A percentile compares a stretch with the other conserved stretches of the same genome.
Conservation (phyloP, 2,888 invertebrate genomes). For the Gerris lacustris region DNA sequence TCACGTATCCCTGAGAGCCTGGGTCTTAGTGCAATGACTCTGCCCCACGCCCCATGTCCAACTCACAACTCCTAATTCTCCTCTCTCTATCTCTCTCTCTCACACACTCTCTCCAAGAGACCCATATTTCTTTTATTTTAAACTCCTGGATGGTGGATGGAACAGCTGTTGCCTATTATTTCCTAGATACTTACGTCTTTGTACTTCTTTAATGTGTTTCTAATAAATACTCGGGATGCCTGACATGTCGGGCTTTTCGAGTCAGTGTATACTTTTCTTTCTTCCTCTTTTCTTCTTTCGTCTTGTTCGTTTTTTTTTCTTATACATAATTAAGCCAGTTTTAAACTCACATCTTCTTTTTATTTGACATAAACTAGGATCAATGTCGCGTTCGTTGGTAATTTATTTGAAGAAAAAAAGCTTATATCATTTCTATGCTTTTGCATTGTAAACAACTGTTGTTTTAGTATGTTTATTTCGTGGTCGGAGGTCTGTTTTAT, state of each 20-base stretch:
- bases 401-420: too few species aligned
- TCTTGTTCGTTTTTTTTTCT: background rate
- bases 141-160: background rate
- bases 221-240: background rate
- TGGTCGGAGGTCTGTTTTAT: too few species aligned
- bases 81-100: background rate
- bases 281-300: background rate
- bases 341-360: too few species aligned
- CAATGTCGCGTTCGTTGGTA: too few species aligned
- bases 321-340: background rate
- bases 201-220: background rate
- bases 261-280: background rate
- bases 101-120: background rate
- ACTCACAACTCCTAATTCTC: conserved; percentile 1
- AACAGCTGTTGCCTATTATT: conserved; percentile 1
- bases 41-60: background rate
- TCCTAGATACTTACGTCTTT: background rate
- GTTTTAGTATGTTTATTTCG: too few species aligned
- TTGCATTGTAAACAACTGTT: too few species aligned
- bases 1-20: background rate
- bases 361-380: too few species aligned
- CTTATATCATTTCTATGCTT: too few species aligned
- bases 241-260: background rate
- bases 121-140: background rate
- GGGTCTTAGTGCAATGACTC: background rate